Percentiles rank a stretch among this genome's conserved stretches.
phyloP scores from a whole-genome alignment of 2,113 vertebrate genomes.

The Phodopus roborovskii region DNA sequence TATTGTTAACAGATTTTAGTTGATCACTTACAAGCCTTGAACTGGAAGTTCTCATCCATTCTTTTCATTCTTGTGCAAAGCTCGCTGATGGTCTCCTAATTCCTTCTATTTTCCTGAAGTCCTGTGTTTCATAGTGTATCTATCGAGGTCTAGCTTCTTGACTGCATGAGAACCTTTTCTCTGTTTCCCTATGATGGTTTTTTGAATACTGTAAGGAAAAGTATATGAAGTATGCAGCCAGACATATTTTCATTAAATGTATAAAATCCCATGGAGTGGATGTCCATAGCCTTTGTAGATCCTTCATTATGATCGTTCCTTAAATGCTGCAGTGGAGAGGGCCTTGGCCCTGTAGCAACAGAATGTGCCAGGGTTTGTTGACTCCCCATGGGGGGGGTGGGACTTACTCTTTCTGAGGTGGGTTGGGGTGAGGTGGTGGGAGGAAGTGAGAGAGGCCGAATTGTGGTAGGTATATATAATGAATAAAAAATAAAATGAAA shows the following conservation, averaged over 20 bases:
- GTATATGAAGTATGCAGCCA: not conserved
- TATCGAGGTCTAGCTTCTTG: not conserved
- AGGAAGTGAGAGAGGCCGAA: too few relatives aligned
- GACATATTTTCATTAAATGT: not conserved
- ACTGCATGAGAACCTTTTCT: not conserved
- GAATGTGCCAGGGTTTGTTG: too few relatives aligned
- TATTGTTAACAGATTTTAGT: not conserved
- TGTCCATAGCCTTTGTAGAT: not conserved
- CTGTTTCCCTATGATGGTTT: not conserved
- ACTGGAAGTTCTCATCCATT: not conserved
- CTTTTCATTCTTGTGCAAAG: accelerated
- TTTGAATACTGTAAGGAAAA: not conserved
- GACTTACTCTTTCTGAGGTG: too few relatives aligned
- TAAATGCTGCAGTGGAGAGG: not conserved
- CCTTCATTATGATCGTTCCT: not conserved
- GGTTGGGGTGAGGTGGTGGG: too few relatives aligned
- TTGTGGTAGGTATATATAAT: too few relatives aligned
- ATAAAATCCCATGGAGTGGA: not conserved
- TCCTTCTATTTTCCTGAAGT: not conserved
- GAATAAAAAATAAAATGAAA: too few relatives aligned
- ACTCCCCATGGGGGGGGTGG: too few relatives aligned
- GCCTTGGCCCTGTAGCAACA: too few relatives aligned
- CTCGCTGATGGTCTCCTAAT: not conserved
- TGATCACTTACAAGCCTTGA: not conserved
- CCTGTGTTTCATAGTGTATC: not conserved